Conservation (phyloP, 1,140 invertebrate genomes). For the Chironomus striatipennis region DNA sequence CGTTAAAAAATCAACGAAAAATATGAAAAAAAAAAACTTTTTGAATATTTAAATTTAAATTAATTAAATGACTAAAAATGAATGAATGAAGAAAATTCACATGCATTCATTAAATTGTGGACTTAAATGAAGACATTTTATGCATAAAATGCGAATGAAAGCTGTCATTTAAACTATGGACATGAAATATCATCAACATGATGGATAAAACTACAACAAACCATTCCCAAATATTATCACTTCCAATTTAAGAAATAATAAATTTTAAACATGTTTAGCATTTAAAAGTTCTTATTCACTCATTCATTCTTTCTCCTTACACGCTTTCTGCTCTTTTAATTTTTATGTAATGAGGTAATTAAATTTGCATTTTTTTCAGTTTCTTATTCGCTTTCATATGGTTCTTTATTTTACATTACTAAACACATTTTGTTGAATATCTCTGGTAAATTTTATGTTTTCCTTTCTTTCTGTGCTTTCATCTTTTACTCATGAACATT, state of each 20-base stretch:
- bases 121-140: too few species aligned
- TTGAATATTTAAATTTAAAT: too few species aligned
- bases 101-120: too few species aligned
- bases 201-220: constrained; percentile 19
- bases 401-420: neutral
- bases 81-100: too few species aligned
- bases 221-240: constrained; percentile 17
- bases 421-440: too few species aligned
- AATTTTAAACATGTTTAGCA: constrained; percentile 16
- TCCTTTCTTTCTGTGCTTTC: neutral
- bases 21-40: too few species aligned
- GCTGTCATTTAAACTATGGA: neutral
- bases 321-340: constrained; percentile 22
- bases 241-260: constrained; percentile 22
- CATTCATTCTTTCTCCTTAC: neutral
- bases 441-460: too few species aligned
- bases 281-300: neutral
- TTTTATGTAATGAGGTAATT: constrained; percentile 18
- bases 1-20: too few species aligned
- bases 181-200: neutral
- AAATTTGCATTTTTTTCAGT: constrained; percentile 22
- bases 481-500: neutral
- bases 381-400: constrained; percentile 3
- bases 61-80: too few species aligned
- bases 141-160: neutral